Evolutionary conservation across 92 coral and sea anemone genomes (phyloP).

Genomic region (Paragorgia papillata): DNA sequence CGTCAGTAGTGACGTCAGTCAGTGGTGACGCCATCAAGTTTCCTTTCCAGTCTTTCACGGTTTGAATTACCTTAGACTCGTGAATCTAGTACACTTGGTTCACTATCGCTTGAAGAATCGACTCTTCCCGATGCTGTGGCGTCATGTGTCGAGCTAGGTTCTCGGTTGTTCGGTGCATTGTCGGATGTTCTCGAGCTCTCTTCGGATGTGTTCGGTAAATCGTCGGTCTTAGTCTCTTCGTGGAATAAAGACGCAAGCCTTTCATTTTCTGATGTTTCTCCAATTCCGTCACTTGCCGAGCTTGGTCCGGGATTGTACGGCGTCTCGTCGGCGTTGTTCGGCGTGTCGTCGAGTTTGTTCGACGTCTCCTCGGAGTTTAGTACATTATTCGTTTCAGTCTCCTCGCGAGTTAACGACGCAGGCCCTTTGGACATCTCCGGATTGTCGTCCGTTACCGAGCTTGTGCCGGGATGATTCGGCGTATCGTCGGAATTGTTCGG

Average conservation of each 20-base stretch:
- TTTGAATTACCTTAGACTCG: neutral
- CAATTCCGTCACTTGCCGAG: too few species aligned
- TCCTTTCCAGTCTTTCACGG: too few species aligned
- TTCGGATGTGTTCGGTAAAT: neutral
- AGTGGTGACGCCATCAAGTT: too few species aligned
- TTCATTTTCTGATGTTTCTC: too few species aligned
- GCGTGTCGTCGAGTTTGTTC: neutral
- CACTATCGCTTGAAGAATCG: conserved; percentile 20
- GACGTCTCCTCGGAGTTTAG: too few species aligned
- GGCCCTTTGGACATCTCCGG: too few species aligned
- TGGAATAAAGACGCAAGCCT: too few species aligned
- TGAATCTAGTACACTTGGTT: conserved; percentile 10
- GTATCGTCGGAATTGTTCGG: neutral
- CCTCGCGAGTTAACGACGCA: too few species aligned
- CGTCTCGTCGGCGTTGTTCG: conserved; percentile 5
- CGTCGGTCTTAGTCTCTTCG: neutral
- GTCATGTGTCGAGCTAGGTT: neutral
- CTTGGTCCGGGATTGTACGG: too few species aligned
- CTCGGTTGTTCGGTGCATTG: neutral
- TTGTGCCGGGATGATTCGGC: neutral
- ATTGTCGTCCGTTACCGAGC: too few species aligned
- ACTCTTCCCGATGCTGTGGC: neutral
- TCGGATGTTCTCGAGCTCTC: neutral
- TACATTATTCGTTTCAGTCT: too few species aligned
- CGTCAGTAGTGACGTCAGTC: too few species aligned